Percentiles rank a stretch among this genome's conserved stretches.
phyloP scores from a whole-genome alignment of 2,797 vertebrate species.

The Oreonectes daqikongensis region DNA sequence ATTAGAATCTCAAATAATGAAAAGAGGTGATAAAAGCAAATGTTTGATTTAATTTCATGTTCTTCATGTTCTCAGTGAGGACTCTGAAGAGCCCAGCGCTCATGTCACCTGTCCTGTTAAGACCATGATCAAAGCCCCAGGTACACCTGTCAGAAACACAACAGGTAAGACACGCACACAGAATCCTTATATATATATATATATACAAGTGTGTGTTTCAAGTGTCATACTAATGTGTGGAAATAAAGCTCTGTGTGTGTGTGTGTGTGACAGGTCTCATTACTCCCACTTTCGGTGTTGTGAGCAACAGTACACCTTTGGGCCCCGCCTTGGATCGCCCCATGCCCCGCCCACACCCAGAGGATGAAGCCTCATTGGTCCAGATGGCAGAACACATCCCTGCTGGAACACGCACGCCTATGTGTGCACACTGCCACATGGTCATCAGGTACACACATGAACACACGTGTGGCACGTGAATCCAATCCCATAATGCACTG shows the following conservation, averaged over 20 bases:
- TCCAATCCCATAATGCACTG: no score
- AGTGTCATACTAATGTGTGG: no score
- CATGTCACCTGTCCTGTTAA: constrained; percentile 68
- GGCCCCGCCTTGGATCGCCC: constrained; percentile 67
- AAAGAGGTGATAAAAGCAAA: no score
- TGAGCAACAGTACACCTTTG: constrained; percentile 69
- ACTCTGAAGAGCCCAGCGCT: constrained; percentile 67
- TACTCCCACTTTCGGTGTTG: constrained; percentile 80
- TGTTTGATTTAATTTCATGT: no score
- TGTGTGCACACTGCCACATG: constrained; percentile 90
- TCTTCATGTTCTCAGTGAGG: constrained; percentile 71
- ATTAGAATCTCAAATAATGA: no score
- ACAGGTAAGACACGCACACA: constrained; percentile 2
- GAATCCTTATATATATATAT: no score
- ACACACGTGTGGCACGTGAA: background rate
- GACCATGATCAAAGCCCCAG: constrained; percentile 68
- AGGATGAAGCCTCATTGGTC: constrained; percentile 86
- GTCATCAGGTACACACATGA: constrained; percentile 86
- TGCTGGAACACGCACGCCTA: constrained; percentile 90
- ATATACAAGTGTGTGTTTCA: no score
- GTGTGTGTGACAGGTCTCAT: constrained; percentile 63
- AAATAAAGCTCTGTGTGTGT: background rate
- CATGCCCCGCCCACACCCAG: constrained; percentile 72
- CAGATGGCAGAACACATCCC: constrained; percentile 95
- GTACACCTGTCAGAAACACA: constrained; percentile 49